Percentiles rank a stretch among this genome's conserved stretches.
Conservation (phyloP, 2,113 vertebrate genomes). For the Sturnira hondurensis region DNA sequence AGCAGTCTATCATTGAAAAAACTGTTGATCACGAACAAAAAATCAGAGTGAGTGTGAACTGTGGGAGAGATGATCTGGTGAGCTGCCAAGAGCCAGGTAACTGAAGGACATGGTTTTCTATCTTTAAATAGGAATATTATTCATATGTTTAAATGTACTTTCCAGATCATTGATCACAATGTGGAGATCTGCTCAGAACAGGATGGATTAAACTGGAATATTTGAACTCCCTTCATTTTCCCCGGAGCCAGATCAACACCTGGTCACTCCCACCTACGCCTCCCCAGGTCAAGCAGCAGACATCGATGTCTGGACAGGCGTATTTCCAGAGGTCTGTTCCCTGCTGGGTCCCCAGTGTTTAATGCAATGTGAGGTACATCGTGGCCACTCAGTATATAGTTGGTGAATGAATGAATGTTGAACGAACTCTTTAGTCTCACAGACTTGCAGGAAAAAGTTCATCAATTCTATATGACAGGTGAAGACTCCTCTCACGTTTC, state of each 20-base stretch:
- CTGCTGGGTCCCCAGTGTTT: background rate
- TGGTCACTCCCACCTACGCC: background rate
- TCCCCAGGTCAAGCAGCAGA: constrained; percentile 24
- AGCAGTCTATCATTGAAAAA: background rate
- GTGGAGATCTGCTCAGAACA: background rate
- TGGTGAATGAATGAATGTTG: constrained; percentile 37
- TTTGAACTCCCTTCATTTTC: constrained; percentile 1
- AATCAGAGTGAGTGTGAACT: background rate
- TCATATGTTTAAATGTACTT: constrained; percentile 39
- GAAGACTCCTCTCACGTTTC: constrained; percentile 44
- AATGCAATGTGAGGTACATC: constrained; percentile 29
- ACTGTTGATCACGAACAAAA: constrained; percentile 12
- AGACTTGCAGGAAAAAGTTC: constrained; percentile 52
- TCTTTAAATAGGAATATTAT: constrained; percentile 41
- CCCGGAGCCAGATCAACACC: constrained; percentile 46
- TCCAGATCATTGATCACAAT: constrained; percentile 40
- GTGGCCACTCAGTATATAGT: constrained; percentile 6
- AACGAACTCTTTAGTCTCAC: background rate
- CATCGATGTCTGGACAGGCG: background rate
- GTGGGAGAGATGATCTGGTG: background rate
- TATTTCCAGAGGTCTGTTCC: constrained; percentile 20
- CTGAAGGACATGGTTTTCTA: constrained; percentile 1
- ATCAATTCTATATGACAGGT: constrained; percentile 31
- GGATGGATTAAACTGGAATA: background rate
- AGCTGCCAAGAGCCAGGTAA: background rate